A percentile compares a stretch with the other conserved stretches of the same genome.
Evolutionary conservation across 2,113 vertebrate genomes (phyloP).

Genomic region (Vanacampus margaritifer): DNA sequence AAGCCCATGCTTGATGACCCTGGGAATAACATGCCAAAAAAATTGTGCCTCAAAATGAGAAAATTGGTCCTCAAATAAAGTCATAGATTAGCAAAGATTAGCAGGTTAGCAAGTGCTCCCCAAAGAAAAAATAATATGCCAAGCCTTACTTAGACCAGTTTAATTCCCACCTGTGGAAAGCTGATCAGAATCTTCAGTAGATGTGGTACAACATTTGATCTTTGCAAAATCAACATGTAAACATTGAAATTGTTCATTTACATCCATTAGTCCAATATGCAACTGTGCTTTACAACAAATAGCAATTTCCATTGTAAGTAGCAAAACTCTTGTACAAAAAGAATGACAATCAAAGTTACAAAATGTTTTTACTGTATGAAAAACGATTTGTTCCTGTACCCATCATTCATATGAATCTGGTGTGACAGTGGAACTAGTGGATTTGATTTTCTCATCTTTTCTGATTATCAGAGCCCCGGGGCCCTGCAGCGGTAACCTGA

Average conservation of each 20-base stretch:
- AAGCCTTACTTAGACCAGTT: neutral
- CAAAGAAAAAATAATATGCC: no score
- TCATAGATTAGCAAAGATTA: no score
- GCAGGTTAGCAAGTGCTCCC: no score
- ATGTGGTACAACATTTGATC: neutral
- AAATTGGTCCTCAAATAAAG: no score
- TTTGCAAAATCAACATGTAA: neutral
- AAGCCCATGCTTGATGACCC: no score
- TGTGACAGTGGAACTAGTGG: neutral
- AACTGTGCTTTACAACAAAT: no score
- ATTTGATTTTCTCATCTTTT: neutral
- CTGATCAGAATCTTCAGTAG: neutral
- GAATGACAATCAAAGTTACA: neutral
- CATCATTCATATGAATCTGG: neutral
- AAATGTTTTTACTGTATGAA: neutral
- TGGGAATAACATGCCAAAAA: no score
- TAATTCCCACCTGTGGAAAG: neutral
- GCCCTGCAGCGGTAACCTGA: neutral
- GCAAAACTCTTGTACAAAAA: neutral
- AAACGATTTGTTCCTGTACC: neutral
- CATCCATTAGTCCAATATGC: neutral
- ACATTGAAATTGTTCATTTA: neutral
- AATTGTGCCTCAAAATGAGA: no score
- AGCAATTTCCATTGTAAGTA: neutral
- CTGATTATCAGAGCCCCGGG: neutral